Evolutionary conservation across 2,113 vertebrate species (phyloP).

Genomic region (Dinomys branickii): DNA sequence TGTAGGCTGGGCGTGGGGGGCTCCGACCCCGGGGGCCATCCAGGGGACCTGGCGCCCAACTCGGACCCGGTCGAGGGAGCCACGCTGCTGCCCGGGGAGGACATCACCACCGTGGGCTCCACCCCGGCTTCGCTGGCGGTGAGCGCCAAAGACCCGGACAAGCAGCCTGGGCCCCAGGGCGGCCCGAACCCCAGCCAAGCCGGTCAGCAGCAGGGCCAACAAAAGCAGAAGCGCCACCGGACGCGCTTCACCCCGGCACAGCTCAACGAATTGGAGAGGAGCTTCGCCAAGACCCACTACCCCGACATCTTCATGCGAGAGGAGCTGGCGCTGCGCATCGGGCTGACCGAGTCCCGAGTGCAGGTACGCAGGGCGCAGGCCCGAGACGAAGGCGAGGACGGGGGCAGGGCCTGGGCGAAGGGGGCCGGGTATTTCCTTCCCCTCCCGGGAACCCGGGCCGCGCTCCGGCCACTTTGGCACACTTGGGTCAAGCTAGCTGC

Average conservation of each 20-base stretch:
- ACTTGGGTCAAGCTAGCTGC: background rate
- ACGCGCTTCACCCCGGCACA: slow-evolving; percentile 98
- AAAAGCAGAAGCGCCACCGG: slow-evolving; percentile 97
- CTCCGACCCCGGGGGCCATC: slow-evolving; percentile 93
- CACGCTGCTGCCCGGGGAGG: slow-evolving; percentile 95
- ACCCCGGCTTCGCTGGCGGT: slow-evolving; percentile 93
- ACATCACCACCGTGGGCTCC: slow-evolving; percentile 94
- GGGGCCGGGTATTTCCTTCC: background rate
- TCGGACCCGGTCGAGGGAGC: slow-evolving; percentile 94
- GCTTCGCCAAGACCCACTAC: slow-evolving; percentile 98
- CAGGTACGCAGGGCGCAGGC: slow-evolving; percentile 89
- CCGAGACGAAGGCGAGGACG: background rate
- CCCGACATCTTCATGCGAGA: slow-evolving; percentile 98
- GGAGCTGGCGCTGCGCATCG: slow-evolving; percentile 95
- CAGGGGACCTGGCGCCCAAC: slow-evolving; percentile 95
- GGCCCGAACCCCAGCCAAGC: slow-evolving; percentile 89
- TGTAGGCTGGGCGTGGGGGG: slow-evolving; percentile 94
- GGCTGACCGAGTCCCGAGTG: slow-evolving; percentile 96
- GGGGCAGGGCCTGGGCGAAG: background rate
- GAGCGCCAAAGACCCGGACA: slow-evolving; percentile 95
- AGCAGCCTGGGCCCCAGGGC: slow-evolving; percentile 90
- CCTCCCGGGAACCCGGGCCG: background rate
- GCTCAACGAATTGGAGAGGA: slow-evolving; percentile 97
- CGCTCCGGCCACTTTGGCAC: background rate
- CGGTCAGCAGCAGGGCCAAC: slow-evolving; percentile 91